Evolutionary conservation across 2,888 invertebrate species (phyloP).

Genomic region (Tenodera sinensis): DNA sequence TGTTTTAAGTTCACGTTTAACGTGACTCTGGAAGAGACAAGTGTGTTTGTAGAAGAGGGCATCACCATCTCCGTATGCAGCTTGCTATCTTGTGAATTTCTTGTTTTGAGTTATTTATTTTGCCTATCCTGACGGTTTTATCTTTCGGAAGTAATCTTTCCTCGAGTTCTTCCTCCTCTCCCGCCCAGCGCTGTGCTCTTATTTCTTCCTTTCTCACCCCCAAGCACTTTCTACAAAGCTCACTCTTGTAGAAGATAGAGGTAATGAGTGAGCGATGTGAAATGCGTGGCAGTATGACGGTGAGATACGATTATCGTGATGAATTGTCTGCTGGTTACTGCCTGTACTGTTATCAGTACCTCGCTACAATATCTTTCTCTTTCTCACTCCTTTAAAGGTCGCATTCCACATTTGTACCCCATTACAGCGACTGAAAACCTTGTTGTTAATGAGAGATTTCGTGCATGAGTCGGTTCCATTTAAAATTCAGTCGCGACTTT

Average conservation of each 20-base stretch:
- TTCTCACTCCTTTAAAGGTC: neutral
- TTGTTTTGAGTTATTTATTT: conserved; percentile 13
- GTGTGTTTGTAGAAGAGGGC: neutral
- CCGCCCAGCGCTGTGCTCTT: neutral
- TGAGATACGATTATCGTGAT: neutral
- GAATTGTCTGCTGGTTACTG: neutral
- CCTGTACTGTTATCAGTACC: neutral
- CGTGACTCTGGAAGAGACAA: neutral
- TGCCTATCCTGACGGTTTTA: neutral
- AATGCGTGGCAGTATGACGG: neutral
- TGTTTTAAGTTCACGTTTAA: neutral
- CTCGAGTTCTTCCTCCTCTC: neutral
- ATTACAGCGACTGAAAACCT: no score
- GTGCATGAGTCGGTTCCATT: no score
- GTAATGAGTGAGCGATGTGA: neutral
- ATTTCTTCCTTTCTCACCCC: neutral
- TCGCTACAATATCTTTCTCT: neutral
- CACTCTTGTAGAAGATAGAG: neutral
- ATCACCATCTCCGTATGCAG: neutral
- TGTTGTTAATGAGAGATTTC: no score
- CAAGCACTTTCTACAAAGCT: neutral
- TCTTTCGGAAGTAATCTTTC: conserved; percentile 6
- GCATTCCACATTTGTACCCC: no score
- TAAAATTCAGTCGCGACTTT: no score
- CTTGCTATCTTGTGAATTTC: neutral